A percentile compares a stretch with the other conserved stretches of the same genome.
phyloP scores from a whole-genome alignment of 2,797 vertebrate genomes.

The Peromyscus aztecus region DNA sequence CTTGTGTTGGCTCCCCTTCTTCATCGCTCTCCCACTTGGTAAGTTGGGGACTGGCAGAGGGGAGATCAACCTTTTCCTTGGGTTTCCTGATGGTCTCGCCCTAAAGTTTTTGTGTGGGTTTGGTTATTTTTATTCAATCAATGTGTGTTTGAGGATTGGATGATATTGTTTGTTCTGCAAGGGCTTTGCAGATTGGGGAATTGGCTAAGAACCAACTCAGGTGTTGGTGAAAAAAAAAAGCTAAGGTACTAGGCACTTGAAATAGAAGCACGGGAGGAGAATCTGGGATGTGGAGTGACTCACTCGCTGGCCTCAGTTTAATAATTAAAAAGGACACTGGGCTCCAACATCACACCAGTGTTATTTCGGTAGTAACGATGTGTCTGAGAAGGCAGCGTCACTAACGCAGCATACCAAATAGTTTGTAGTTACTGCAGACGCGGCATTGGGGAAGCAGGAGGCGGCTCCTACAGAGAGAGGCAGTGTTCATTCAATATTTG shows the following conservation, averaged over 20 bases:
- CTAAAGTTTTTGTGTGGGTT: constrained; percentile 44
- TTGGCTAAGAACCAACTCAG: constrained; percentile 75
- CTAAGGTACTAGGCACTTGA: constrained; percentile 69
- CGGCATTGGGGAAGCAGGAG: constrained; percentile 66
- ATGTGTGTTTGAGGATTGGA: constrained; percentile 54
- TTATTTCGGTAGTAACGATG: constrained; percentile 77
- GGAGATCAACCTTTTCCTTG: not conserved
- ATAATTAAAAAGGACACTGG: constrained; percentile 80
- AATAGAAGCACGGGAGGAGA: constrained; percentile 72
- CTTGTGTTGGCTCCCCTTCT: constrained; percentile 97
- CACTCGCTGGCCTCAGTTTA: constrained; percentile 71
- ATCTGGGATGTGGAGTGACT: constrained; percentile 72
- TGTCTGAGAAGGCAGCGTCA: constrained; percentile 74
- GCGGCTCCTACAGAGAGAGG: constrained; percentile 65
- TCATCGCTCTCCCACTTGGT: constrained; percentile 95
- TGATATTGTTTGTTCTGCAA: constrained; percentile 56
- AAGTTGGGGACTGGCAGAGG: constrained; percentile 83
- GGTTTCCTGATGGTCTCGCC: constrained; percentile 7
- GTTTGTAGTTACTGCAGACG: constrained; percentile 82
- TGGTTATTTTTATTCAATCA: not conserved
- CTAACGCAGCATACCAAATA: constrained; percentile 82
- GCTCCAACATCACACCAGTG: constrained; percentile 66
- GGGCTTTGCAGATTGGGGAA: constrained; percentile 74
- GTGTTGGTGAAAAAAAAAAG: constrained; percentile 2
- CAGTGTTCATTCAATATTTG: constrained; percentile 82